These are phyloP conservation scores for Tachysurus vachellii DNA, from an alignment of 2,113 vertebrate species.

Conservation along the genomic window DNA sequence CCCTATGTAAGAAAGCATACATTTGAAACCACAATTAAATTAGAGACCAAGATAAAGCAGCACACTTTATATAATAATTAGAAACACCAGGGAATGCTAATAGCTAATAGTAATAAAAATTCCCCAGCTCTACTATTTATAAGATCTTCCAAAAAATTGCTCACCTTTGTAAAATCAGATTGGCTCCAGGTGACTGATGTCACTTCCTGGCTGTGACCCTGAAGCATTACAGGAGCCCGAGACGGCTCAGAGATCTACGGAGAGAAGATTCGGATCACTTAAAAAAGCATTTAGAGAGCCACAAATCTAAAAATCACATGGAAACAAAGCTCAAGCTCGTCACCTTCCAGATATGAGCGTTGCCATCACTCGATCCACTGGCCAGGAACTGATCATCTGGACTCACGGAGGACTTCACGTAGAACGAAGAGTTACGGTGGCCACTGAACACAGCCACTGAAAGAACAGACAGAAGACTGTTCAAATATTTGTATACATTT, in stretches of 20 bases:
- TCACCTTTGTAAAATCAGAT: conserved; percentile 93
- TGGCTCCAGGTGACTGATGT: conserved; percentile 94
- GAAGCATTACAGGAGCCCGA: conserved; percentile 79
- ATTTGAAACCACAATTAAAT: neutral
- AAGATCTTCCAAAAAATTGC: neutral
- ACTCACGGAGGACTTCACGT: conserved; percentile 90
- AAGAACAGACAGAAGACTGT: conserved; percentile 21
- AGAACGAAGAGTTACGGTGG: conserved; percentile 94
- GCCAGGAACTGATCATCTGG: conserved; percentile 92
- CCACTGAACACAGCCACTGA: conserved; percentile 86
- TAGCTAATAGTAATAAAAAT: neutral
- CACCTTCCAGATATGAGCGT: conserved; percentile 94
- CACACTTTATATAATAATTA: neutral
- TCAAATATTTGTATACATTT: too few species aligned
- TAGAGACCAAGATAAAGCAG: neutral
- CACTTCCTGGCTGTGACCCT: conserved; percentile 92
- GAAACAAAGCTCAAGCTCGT: neutral
- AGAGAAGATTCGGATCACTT: conserved; percentile 25
- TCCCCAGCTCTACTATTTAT: neutral
- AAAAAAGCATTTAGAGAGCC: neutral
- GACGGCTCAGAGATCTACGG: conserved; percentile 83
- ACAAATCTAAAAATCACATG: neutral
- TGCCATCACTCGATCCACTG: conserved; percentile 91
- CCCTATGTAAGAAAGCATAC: neutral
- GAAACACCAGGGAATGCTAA: neutral